phyloP scores from a whole-genome alignment of 1,140 invertebrate species.

The Drosophila setifemur region DNA sequence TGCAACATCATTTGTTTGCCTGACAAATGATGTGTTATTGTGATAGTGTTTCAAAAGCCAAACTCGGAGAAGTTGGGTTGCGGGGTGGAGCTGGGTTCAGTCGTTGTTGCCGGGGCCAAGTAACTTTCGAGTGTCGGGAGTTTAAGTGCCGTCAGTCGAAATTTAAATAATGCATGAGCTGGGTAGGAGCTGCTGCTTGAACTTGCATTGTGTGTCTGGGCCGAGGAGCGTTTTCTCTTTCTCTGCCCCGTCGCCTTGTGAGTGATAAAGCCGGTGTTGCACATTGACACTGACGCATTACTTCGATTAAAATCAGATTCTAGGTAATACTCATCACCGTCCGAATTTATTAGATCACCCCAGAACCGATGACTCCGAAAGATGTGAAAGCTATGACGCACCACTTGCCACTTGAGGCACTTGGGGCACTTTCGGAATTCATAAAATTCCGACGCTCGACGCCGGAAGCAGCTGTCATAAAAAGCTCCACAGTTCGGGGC shows the following conservation, averaged over 20 bases:
- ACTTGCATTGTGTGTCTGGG: not conserved
- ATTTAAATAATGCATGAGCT: conserved; percentile 65
- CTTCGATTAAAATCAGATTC: not conserved
- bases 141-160: conserved; percentile 66
- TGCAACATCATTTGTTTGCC: conserved; percentile 80
- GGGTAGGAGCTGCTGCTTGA: not conserved
- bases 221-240: not conserved
- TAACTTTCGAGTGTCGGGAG: conserved; percentile 63
- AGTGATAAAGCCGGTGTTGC: not conserved
- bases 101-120: conserved; percentile 41
- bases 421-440: conserved; percentile 18
- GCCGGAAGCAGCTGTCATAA: conserved; percentile 71
- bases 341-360: too few species aligned
- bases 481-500: conserved; percentile 27
- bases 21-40: conserved; percentile 80
- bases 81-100: not conserved
- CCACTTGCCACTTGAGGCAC: conserved; percentile 28
- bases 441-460: conserved; percentile 12
- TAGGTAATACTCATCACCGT: too few species aligned
- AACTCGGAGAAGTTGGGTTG: not conserved
- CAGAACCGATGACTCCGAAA: not conserved
- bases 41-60: conserved; percentile 61
- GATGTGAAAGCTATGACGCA: not conserved
- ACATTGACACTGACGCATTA: conserved; percentile 12
- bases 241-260: not conserved